Evolutionary conservation across 2,797 vertebrate genomes (phyloP).

Genomic region (Lagorchestes hirsutus): DNA sequence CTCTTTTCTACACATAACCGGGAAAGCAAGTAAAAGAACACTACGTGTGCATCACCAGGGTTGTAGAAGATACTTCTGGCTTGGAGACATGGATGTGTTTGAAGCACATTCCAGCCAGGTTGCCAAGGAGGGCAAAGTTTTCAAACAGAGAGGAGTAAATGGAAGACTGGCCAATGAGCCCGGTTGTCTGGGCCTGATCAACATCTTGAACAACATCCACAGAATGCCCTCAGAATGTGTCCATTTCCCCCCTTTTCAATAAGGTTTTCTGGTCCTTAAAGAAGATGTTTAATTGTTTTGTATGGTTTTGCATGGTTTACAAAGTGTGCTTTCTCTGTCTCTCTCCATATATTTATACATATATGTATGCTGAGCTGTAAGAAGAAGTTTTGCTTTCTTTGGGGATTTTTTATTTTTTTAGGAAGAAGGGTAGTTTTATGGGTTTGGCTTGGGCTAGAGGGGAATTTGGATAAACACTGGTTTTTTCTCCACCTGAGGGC

Average conservation of each 20-base stretch:
- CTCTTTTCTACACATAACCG: not conserved
- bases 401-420: too few relatives aligned
- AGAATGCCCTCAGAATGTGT: not conserved
- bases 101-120: not conserved
- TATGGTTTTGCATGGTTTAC: not conserved
- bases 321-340: too few relatives aligned
- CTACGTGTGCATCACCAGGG: not conserved
- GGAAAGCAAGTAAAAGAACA: not conserved
- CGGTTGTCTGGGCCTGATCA: not conserved
- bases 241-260: not conserved
- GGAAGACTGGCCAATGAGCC: not conserved
- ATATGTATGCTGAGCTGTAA: too few relatives aligned
- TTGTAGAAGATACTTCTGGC: not conserved
- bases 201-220: not conserved
- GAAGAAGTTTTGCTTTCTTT: too few relatives aligned
- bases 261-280: not conserved
- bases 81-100: not conserved
- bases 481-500: too few relatives aligned
- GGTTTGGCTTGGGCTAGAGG: too few relatives aligned
- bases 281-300: not conserved
- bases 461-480: too few relatives aligned
- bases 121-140: not conserved
- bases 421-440: too few relatives aligned
- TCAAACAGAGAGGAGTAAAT: not conserved
- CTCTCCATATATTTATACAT: too few relatives aligned